phyloP scores from a whole-genome alignment of 2,113 vertebrate genomes.

The Pycnonotus jocosus region DNA sequence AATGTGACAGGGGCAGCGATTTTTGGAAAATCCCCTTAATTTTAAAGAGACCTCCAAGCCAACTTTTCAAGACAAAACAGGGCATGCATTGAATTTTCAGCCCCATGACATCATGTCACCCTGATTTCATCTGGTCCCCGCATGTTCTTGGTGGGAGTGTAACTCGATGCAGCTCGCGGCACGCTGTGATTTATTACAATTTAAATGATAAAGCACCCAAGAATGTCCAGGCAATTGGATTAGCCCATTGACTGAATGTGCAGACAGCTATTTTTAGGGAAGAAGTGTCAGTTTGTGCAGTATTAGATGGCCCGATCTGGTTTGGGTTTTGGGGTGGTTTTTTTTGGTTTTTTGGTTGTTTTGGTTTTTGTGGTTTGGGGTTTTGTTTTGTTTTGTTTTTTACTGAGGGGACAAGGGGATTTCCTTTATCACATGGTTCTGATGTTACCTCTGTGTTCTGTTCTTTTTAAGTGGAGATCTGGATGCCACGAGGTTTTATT shows the following conservation, averaged over 20 bases:
- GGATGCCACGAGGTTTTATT: neutral
- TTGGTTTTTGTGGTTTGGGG: too few relatives aligned
- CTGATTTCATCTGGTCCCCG: conserved; percentile 62
- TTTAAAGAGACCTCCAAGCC: conserved; percentile 5
- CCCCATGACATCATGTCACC: conserved; percentile 24
- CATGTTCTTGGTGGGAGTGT: conserved; percentile 51
- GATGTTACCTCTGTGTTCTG: neutral
- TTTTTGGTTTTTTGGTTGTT: too few relatives aligned
- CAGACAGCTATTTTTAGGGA: conserved; percentile 70
- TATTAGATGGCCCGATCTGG: conserved; percentile 37
- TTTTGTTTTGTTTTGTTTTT: neutral
- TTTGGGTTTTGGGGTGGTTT: too few relatives aligned
- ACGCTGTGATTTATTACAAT: conserved; percentile 72
- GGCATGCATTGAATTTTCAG: conserved; percentile 42
- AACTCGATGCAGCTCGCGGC: conserved; percentile 55
- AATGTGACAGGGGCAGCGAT: neutral
- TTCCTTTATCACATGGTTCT: neutral
- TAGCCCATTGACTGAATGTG: conserved; percentile 68
- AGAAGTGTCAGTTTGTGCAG: conserved; percentile 48
- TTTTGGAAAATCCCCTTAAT: neutral
- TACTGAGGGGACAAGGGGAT: neutral
- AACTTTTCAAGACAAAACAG: conserved; percentile 44
- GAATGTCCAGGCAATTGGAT: conserved; percentile 74
- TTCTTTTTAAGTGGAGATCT: neutral
- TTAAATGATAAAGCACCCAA: conserved; percentile 72